Base-by-base conservation (phyloP, 1,140 invertebrate species). In the Drosophila kikkawai region DNA sequence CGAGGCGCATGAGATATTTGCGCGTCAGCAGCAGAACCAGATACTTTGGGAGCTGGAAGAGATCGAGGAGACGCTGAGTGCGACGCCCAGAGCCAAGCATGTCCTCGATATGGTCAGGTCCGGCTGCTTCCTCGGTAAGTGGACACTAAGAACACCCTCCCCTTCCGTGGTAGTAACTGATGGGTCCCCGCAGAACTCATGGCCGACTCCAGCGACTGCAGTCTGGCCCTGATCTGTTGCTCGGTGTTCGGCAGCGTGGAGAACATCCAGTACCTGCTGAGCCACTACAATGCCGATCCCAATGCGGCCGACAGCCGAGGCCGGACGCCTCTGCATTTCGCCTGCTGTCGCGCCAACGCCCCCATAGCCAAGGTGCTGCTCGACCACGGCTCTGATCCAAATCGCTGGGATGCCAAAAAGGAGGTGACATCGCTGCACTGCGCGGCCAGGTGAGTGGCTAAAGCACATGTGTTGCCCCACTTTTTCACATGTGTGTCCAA, bases 361-460 rank as follows among this genome's bases (percentile, higher is more conserved):
- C 95, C 95, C 58, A 95, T 96, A 66, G 93, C 96, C 0, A 94
- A 94, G 79, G 84, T 96, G 15, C 82, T 97, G 19, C 84, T 97
- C 12, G 94, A 95, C 47, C 82, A 94, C 32, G 95, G 95, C 34
- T 95, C 96, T 0, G 93, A 95, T 81, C 94, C 96, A 0, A 94
- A 95, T 74, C 94, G 93, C 60, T 96, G 95, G 95, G 96, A 97
- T 91, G 93, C 92, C 3, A 93, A 91, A 12, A 93, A 94, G 42
- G 95, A 95, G 81, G 95, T 95, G 6, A 97, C 96, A 6, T 95
- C 97, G 1, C 92, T 97, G 22, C 96, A 97, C 83, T 96, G 96
- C 80, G 96, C 96, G 6, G 96, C 96, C 1, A 95, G 95, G 66
- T 94, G 22, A 78, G 63, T 32, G 17, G 32, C 1, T 26, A 19